Evolutionary conservation across 2,113 vertebrate species (phyloP).

Genomic region (Embiotoca jacksoni): DNA sequence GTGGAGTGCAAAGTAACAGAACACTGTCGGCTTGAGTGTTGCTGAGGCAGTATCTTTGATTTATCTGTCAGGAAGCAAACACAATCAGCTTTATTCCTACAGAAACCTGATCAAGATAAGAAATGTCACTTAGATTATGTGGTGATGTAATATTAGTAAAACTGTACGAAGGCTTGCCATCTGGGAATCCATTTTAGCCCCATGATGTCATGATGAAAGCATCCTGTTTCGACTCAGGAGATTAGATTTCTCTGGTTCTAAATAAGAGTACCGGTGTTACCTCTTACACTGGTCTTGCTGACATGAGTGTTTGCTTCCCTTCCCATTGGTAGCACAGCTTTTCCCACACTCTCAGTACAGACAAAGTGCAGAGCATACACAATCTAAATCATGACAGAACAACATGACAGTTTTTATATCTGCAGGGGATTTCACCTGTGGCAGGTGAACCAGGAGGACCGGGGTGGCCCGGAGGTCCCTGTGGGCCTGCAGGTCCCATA

Average conservation of each 20-base stretch:
- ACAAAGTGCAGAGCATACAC: neutral
- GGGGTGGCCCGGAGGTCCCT: conserved; percentile 89
- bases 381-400: too few species aligned
- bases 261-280: conserved; percentile 66
- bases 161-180: conserved; percentile 42
- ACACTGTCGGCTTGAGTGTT: neutral
- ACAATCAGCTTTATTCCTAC: conserved; percentile 44
- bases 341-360: neutral
- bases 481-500: conserved; percentile 92
- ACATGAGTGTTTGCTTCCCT: conserved; percentile 18
- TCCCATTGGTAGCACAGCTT: conserved; percentile 10
- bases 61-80: conserved; percentile 57
- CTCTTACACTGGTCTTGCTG: conserved; percentile 48
- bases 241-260: conserved; percentile 72
- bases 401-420: neutral
- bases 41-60: conserved; percentile 1
- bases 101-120: conserved; percentile 59
- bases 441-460: conserved; percentile 90
- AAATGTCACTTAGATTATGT: conserved; percentile 65
- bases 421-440: conserved; percentile 85
- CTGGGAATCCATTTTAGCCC: conserved; percentile 64
- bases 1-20: neutral
- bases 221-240: conserved; percentile 63
- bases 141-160: conserved; percentile 76
- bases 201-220: conserved; percentile 77